Conservation (phyloP, 2,888 invertebrate genomes). For the Orthonevra nobilis region DNA sequence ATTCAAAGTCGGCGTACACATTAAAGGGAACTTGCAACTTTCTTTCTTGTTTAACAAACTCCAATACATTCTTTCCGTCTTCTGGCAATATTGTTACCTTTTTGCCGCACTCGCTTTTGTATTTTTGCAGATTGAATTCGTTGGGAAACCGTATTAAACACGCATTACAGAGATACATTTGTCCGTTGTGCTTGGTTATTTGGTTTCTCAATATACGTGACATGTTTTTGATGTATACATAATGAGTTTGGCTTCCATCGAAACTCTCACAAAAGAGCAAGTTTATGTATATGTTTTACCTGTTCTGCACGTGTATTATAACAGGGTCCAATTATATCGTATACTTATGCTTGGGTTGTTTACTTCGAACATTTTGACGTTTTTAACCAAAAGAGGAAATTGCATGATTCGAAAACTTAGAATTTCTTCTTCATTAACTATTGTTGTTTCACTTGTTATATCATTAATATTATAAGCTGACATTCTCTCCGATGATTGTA, state of each 20-base stretch:
- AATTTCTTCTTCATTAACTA: not conserved
- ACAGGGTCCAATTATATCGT: not conserved
- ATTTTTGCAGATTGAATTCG: not conserved
- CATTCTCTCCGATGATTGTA: not conserved
- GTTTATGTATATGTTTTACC: not conserved
- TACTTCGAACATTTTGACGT: not conserved
- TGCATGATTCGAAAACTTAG: not conserved
- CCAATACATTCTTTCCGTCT: not conserved
- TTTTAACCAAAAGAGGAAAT: not conserved
- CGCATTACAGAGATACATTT: not conserved
- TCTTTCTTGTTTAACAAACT: not conserved
- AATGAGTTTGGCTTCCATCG: not conserved
- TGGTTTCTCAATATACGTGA: not conserved
- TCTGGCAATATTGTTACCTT: slow-evolving; percentile 11
- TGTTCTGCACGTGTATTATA: not conserved
- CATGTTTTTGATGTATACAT: slow-evolving; percentile 12
- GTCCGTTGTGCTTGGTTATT: not conserved
- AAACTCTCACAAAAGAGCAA: slow-evolving; percentile 1
- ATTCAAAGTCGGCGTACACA: slow-evolving; percentile 37
- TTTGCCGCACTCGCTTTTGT: slow-evolving; percentile 30
- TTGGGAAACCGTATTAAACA: slow-evolving; percentile 17
- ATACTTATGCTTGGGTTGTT: not conserved
- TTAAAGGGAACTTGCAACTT: slow-evolving; percentile 1
- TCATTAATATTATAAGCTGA: not conserved
- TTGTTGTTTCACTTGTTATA: not conserved